A percentile compares a stretch with the other conserved stretches of the same genome.
These are phyloP conservation scores for Megastigmus dorsalis DNA, from an alignment of 2,888 invertebrate genomes.

Conservation along the genomic window DNA sequence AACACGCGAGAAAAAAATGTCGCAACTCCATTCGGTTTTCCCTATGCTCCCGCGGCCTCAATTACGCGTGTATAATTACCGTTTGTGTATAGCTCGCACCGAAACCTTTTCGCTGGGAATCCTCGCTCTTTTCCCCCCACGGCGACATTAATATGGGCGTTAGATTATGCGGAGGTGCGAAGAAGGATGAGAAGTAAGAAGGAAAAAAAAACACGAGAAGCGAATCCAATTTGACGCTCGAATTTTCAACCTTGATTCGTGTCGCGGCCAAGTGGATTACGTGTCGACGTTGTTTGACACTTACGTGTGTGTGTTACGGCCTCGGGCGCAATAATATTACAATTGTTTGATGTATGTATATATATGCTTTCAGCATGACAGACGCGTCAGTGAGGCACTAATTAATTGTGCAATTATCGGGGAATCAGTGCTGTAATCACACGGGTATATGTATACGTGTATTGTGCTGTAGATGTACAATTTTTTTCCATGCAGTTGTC, in stretches of 20 bases:
- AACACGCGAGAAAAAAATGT: no score
- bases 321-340: slow-evolving; percentile 16
- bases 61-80: no score
- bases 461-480: no score
- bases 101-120: no score
- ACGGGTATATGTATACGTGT: no score
- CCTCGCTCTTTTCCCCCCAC: neutral
- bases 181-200: neutral
- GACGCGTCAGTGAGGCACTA: slow-evolving; percentile 3
- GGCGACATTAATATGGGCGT: neutral
- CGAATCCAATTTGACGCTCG: neutral
- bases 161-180: neutral
- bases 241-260: neutral
- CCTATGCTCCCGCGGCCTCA: no score
- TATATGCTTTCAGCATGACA: neutral
- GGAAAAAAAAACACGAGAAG: neutral
- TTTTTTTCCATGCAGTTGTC: no score
- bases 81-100: no score
- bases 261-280: no score
- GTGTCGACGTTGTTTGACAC: neutral
- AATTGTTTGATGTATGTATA: neutral
- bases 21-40: no score
- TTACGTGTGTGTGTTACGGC: neutral
- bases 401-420: slow-evolving; percentile 1
- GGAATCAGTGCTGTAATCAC: neutral